A percentile compares a stretch with the other conserved stretches of the same genome.
phyloP scores from a whole-genome alignment of 2,888 invertebrate species.

The Caradrina clavipalpis region DNA sequence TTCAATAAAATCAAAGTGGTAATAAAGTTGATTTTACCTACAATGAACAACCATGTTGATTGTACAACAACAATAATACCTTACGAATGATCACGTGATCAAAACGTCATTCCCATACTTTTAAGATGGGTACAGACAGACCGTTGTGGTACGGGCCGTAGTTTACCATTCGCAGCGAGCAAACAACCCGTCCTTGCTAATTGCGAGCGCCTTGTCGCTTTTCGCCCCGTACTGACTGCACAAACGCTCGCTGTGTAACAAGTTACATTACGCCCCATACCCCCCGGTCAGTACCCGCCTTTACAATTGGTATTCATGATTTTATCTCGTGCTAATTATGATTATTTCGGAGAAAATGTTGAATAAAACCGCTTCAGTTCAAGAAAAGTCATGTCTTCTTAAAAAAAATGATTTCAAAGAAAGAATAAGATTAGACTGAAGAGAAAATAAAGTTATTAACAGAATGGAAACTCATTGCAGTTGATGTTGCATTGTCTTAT shows the following conservation, averaged over 20 bases:
- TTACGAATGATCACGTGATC: background rate
- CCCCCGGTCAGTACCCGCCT: too few species aligned
- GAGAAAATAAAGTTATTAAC: slow-evolving; percentile 13
- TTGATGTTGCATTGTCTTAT: slow-evolving; percentile 35
- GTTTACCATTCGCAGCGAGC: too few species aligned
- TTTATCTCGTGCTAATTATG: background rate
- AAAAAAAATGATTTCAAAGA: background rate
- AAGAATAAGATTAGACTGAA: slow-evolving; percentile 2
- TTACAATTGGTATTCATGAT: background rate
- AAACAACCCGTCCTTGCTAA: too few species aligned
- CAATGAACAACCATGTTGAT: too few species aligned
- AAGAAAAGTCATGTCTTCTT: background rate
- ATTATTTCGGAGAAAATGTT: background rate
- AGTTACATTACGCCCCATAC: too few species aligned
- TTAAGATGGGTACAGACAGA: too few species aligned
- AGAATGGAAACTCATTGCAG: slow-evolving; percentile 11
- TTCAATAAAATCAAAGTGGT: background rate
- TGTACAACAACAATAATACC: background rate
- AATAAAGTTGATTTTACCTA: too few species aligned
- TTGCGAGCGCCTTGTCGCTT: too few species aligned
- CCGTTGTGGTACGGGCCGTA: too few species aligned
- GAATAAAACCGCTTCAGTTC: background rate
- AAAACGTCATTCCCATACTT: background rate
- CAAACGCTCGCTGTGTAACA: too few species aligned
- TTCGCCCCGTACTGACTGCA: too few species aligned